phyloP scores from a whole-genome alignment of 2,797 vertebrate genomes.

The Acipenser oxyrinchus region DNA sequence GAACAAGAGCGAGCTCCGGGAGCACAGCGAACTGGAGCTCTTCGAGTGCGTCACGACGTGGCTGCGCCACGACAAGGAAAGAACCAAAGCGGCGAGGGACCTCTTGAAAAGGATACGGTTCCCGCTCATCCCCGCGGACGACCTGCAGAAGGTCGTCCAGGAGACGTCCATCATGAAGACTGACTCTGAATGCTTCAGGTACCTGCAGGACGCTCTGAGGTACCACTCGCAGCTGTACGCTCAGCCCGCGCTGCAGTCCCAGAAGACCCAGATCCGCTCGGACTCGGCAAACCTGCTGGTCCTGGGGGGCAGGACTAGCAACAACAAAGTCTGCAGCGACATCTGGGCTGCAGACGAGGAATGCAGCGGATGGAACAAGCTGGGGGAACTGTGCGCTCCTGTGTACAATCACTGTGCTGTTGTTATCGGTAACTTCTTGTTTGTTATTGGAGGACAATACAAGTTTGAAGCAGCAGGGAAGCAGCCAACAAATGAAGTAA shows the following conservation, averaged over 20 bases:
- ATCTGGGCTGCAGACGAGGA: constrained; percentile 34
- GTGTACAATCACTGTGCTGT: constrained; percentile 44
- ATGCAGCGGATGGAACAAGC: constrained; percentile 28
- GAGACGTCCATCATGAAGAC: constrained; percentile 28
- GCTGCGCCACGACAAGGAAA: constrained; percentile 15
- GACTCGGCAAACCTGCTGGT: constrained; percentile 22
- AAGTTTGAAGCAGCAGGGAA: constrained; percentile 40
- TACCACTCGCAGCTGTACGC: constrained; percentile 33
- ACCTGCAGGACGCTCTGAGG: constrained; percentile 35
- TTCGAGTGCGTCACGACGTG: constrained; percentile 22
- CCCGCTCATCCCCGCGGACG: constrained; percentile 32
- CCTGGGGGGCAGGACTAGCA: constrained; percentile 25
- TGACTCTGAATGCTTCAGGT: constrained; percentile 27
- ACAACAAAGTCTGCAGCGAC: constrained; percentile 25
- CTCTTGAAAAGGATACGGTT: constrained; percentile 33
- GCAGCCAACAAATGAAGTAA: constrained; percentile 44
- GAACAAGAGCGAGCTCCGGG: not conserved
- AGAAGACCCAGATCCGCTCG: not conserved
- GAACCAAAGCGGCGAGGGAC: constrained; percentile 10
- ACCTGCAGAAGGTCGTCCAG: constrained; percentile 26
- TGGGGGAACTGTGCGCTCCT: constrained; percentile 29
- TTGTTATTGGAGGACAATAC: constrained; percentile 42
- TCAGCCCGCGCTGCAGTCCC: constrained; percentile 29
- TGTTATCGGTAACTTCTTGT: constrained; percentile 37
- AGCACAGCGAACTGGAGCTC: constrained; percentile 32